Percentiles rank a stretch among this genome's conserved stretches.
Evolutionary conservation across 2,113 vertebrate genomes (phyloP).

Genomic region (Chloroceryle aenea): DNA sequence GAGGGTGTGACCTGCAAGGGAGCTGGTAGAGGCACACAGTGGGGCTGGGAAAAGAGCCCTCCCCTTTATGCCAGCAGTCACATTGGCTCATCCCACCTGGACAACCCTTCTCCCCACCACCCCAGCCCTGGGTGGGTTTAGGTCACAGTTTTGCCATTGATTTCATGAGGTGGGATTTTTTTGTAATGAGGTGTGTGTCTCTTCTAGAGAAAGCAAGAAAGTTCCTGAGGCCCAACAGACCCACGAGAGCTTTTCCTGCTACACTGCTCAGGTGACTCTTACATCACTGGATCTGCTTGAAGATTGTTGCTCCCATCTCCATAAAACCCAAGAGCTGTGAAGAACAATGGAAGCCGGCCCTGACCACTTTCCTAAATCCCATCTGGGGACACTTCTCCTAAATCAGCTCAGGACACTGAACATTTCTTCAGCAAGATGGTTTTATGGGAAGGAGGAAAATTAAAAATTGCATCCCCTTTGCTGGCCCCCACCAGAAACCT

Average conservation of each 20-base stretch:
- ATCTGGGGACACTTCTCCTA: background rate
- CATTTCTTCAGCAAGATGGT: background rate
- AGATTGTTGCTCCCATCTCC: background rate
- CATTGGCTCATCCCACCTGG: background rate
- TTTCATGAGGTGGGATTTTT: background rate
- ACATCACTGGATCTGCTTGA: background rate
- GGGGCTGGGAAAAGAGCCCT: background rate
- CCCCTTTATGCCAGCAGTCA: background rate
- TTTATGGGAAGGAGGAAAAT: background rate
- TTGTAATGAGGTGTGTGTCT: background rate
- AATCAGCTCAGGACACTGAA: background rate
- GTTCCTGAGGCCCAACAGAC: background rate
- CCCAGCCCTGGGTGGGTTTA: background rate
- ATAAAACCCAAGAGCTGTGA: background rate
- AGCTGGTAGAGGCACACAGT: accelerated
- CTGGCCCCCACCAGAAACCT: background rate
- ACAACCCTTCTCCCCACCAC: background rate
- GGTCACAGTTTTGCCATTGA: background rate
- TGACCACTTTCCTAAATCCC: background rate
- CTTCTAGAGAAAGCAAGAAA: background rate
- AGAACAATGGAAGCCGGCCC: background rate
- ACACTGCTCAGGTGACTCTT: accelerated
- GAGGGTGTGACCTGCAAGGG: background rate
- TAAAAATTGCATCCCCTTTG: background rate
- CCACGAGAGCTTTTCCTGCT: background rate